Conservation (phyloP, 2,888 invertebrate species). For the Protonemura montana region DNA sequence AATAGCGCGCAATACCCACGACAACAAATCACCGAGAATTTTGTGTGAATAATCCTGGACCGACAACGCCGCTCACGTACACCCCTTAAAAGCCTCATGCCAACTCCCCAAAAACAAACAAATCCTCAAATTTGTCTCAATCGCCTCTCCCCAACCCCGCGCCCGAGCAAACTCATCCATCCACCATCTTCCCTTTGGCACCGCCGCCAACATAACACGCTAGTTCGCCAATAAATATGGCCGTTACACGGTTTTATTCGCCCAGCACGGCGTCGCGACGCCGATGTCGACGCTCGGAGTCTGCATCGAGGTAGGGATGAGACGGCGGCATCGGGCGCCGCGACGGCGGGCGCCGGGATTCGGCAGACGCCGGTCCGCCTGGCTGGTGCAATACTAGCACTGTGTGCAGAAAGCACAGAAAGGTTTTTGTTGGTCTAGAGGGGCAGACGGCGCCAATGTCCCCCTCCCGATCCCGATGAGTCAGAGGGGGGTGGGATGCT, state of each 20-base stretch:
- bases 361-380: constrained; percentile 7
- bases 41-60: background rate
- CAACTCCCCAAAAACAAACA: background rate
- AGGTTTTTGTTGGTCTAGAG: constrained; percentile 36
- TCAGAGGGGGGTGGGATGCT: background rate
- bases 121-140: constrained; percentile 1
- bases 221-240: background rate
- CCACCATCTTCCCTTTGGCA: background rate
- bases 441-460: background rate
- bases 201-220: background rate
- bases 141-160: background rate
- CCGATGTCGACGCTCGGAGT: background rate
- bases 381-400: background rate
- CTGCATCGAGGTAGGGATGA: background rate
- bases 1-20: background rate
- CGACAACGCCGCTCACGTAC: background rate
- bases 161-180: background rate
- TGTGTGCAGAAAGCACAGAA: background rate
- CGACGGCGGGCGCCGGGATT: background rate
- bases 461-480: background rate
- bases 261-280: background rate
- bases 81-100: background rate
- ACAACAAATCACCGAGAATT: background rate
- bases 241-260: background rate
- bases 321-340: background rate